These are phyloP conservation scores for Lochmaea crataegi DNA, from an alignment of 2,888 invertebrate species.

Conservation along the genomic window DNA sequence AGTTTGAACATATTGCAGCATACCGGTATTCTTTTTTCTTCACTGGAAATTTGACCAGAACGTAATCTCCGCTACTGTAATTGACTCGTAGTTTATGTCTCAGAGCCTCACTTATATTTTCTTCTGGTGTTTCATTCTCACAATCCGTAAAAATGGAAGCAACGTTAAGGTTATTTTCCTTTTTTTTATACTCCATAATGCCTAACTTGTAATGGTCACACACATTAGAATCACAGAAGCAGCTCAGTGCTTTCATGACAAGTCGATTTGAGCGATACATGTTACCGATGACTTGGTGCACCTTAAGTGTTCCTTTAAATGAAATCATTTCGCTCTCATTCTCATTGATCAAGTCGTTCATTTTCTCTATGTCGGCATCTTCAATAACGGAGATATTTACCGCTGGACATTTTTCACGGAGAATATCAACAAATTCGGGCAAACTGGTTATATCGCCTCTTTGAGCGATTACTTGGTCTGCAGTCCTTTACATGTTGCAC, in stretches of 20 bases:
- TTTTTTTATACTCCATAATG: background rate
- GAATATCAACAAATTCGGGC: background rate
- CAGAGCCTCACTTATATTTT: background rate
- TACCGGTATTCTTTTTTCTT: background rate
- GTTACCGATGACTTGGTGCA: background rate
- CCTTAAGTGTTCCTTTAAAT: background rate
- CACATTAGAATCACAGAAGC: background rate
- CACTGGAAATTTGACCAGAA: background rate
- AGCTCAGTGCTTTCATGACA: background rate
- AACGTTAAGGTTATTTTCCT: background rate
- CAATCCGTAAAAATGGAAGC: background rate
- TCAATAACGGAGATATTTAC: background rate
- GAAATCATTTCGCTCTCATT: no score
- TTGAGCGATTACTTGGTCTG: background rate
- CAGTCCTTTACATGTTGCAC: constrained; percentile 48
- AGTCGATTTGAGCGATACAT: background rate
- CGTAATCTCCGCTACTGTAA: background rate
- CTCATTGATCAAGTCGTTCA: no score
- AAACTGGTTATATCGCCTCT: constrained; percentile 54
- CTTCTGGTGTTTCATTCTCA: background rate
- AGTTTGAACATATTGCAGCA: background rate
- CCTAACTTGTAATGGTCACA: background rate
- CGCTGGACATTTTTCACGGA: background rate
- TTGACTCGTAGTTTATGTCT: background rate
- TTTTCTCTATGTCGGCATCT: background rate